phyloP scores from a whole-genome alignment of 2,113 vertebrate species.

The Cercocebus atys region DNA sequence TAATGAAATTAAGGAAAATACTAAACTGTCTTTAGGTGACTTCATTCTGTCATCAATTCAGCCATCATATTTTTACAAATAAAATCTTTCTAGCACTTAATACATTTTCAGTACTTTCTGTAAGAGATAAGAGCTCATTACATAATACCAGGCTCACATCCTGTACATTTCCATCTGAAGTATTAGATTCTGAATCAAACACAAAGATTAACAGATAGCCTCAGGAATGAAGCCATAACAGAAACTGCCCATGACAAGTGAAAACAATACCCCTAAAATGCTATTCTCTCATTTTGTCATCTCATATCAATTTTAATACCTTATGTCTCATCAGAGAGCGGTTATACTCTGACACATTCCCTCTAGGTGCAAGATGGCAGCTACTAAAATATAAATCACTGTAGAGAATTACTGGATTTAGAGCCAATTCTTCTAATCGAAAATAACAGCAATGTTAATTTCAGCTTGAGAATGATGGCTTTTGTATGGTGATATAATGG shows the following conservation, averaged over 20 bases:
- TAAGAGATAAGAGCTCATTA: conserved; percentile 19
- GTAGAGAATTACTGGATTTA: conserved; percentile 62
- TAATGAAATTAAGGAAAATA: conserved; percentile 41
- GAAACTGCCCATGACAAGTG: background rate
- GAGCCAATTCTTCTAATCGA: conserved; percentile 74
- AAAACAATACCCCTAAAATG: background rate
- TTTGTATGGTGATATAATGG: conserved; percentile 73
- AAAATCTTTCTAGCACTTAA: background rate
- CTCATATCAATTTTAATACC: conserved; percentile 61
- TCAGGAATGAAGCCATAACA: background rate
- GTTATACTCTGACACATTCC: conserved; percentile 53
- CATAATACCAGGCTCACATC: background rate
- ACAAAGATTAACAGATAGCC: conserved; percentile 24
- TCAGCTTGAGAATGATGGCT: conserved; percentile 70
- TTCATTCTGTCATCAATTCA: conserved; percentile 4
- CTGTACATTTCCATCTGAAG: conserved; percentile 21
- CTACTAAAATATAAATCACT: conserved; percentile 72
- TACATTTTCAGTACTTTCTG: conserved; percentile 18
- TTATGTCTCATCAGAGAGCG: conserved; percentile 66
- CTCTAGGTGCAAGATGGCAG: conserved; percentile 64
- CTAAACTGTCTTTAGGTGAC: background rate
- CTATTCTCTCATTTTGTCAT: conserved; percentile 33
- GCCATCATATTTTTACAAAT: background rate
- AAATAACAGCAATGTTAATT: conserved; percentile 73
- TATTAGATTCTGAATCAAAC: conserved; percentile 32